A percentile compares a stretch with the other conserved stretches of the same genome.
These are phyloP conservation scores for Suricata suricatta DNA, from an alignment of 2,113 vertebrate species.

Conservation along the genomic window DNA sequence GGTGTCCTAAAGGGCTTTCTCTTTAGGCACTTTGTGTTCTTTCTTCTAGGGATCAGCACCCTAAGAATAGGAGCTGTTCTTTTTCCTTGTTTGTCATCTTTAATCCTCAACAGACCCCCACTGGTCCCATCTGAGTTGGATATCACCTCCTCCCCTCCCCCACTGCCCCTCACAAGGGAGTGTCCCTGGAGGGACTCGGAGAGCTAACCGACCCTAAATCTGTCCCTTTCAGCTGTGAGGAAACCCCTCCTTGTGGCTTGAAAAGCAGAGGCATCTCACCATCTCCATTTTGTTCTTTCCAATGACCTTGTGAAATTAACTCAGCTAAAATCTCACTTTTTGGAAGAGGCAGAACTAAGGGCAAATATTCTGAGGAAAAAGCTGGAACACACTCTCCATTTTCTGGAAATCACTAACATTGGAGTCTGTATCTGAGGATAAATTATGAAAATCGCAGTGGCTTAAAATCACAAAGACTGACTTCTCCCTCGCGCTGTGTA, in stretches of 20 bases:
- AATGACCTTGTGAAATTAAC: background rate
- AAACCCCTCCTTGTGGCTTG: too few relatives aligned
- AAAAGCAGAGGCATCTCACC: background rate
- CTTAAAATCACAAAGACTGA: background rate
- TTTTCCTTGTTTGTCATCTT: background rate
- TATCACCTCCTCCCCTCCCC: too few relatives aligned
- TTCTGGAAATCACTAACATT: background rate
- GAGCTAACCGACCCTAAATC: background rate
- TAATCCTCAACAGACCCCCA: background rate
- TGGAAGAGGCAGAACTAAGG: background rate
- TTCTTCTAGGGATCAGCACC: background rate
- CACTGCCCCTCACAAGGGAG: fast-evolving
- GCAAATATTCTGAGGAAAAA: background rate
- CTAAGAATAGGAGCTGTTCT: background rate
- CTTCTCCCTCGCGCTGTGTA: background rate
- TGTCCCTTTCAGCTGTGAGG: background rate
- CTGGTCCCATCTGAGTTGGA: background rate
- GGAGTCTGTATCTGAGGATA: background rate
- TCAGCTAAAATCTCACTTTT: background rate
- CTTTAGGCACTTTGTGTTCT: background rate
- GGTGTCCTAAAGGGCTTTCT: background rate
- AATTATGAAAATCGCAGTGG: background rate
- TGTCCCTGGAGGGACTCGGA: background rate
- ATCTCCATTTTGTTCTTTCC: background rate
- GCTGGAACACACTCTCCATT: background rate